These are phyloP conservation scores for Pterocles burchelli DNA, from an alignment of 2,113 vertebrate genomes.

Conservation along the genomic window DNA sequence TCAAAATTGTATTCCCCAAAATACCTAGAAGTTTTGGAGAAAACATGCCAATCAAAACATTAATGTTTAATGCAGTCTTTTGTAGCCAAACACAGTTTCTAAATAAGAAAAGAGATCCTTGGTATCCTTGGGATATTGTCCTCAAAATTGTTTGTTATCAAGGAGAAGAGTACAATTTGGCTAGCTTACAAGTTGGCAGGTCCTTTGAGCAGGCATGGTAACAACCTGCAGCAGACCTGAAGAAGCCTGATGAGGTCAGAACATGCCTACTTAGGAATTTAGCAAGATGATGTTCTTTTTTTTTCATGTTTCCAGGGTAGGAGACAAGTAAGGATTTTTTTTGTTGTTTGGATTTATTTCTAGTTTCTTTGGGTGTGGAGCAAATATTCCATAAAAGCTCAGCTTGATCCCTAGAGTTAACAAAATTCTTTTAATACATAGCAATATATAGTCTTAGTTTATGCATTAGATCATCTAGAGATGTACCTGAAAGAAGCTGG, in stretches of 20 bases:
- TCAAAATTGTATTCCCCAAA: not conserved
- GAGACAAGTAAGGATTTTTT: not conserved
- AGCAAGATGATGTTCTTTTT: not conserved
- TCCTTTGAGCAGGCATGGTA: not conserved
- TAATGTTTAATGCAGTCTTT: not conserved
- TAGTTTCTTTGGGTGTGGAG: not conserved
- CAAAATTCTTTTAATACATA: not conserved
- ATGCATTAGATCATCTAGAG: not conserved
- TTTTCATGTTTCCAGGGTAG: not conserved
- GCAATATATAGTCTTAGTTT: not conserved
- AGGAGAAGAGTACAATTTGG: not conserved
- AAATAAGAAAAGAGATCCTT: not conserved
- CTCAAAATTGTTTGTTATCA: not conserved
- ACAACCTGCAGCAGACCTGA: not conserved
- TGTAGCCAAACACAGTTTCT: not conserved
- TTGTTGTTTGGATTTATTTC: not conserved
- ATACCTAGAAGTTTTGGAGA: not conserved
- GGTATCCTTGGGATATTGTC: not conserved
- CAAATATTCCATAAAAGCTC: not conserved
- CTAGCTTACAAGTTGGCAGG: not conserved
- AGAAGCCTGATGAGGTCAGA: not conserved
- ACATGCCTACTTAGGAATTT: not conserved
- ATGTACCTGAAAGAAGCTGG: not conserved
- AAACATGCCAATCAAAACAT: conserved; percentile 11
- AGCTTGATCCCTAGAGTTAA: not conserved